Conservation (phyloP, 2,113 vertebrate genomes). For the Columbina picui region DNA sequence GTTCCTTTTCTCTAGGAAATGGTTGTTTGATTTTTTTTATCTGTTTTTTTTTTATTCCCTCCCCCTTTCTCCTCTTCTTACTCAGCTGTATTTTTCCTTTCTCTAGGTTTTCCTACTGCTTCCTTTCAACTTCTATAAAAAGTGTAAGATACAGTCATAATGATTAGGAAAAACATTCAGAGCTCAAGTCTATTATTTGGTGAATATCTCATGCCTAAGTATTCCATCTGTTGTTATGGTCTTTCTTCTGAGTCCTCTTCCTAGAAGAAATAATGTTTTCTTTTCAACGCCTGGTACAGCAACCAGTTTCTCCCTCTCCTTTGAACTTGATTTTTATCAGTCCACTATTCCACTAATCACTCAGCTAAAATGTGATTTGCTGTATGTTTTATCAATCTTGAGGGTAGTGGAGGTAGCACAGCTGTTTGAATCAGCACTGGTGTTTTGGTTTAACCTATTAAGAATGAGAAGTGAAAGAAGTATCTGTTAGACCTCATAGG, state of each 20-base stretch:
- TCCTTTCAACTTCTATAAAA: constrained; percentile 29
- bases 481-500: not conserved
- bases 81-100: constrained; percentile 4
- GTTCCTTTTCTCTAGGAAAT: not conserved
- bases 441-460: not conserved
- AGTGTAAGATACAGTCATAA: constrained; percentile 32
- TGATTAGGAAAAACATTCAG: constrained; percentile 6
- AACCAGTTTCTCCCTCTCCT: not conserved
- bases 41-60: no score
- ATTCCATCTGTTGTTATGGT: not conserved
- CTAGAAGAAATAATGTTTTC: not conserved
- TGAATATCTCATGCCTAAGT: not conserved
- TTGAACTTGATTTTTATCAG: not conserved
- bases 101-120: constrained; percentile 33
- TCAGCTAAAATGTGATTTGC: not conserved
- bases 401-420: not conserved
- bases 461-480: not conserved
- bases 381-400: not conserved
- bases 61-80: not conserved
- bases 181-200: constrained; percentile 7
- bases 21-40: not conserved
- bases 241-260: not conserved
- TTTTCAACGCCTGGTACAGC: not conserved
- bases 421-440: not conserved
- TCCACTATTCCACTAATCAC: not conserved